Evolutionary conservation across 2,797 vertebrate species (phyloP).

Genomic region (Natrix natrix): DNA sequence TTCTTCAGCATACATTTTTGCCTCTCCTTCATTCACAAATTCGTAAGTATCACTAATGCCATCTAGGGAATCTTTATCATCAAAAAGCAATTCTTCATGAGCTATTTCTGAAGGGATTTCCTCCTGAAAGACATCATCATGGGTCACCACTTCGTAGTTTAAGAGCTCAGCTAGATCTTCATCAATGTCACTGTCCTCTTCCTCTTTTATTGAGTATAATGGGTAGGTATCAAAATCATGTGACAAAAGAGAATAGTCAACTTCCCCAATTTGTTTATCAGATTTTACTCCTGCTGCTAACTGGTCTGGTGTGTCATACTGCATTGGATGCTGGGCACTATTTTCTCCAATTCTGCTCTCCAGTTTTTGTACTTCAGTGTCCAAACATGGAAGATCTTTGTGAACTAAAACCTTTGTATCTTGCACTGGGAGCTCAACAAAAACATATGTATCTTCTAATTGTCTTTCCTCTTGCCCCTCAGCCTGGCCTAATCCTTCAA

Average conservation of each 20-base stretch:
- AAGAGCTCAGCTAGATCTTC: conserved; percentile 75
- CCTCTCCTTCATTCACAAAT: conserved; percentile 61
- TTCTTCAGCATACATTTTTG: conserved; percentile 67
- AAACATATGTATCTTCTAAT: neutral
- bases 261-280: conserved; percentile 46
- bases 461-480: conserved; percentile 19
- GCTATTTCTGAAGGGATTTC: conserved; percentile 62
- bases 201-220: conserved; percentile 42
- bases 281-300: conserved; percentile 1
- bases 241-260: conserved; percentile 61
- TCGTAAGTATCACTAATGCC: conserved; percentile 62
- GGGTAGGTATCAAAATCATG: conserved; percentile 35
- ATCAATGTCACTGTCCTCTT: conserved; percentile 42
- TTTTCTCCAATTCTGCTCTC: neutral
- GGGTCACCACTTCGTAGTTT: conserved; percentile 79
- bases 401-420: neutral
- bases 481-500: conserved; percentile 22
- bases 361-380: neutral
- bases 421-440: neutral
- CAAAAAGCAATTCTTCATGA: conserved; percentile 64
- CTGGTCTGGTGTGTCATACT: neutral
- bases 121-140: conserved; percentile 74
- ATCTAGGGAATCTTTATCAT: conserved; percentile 65
- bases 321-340: neutral
- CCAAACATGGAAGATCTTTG: neutral